Conservation (phyloP, 2,113 vertebrate genomes). For the Noctilio leporinus region DNA sequence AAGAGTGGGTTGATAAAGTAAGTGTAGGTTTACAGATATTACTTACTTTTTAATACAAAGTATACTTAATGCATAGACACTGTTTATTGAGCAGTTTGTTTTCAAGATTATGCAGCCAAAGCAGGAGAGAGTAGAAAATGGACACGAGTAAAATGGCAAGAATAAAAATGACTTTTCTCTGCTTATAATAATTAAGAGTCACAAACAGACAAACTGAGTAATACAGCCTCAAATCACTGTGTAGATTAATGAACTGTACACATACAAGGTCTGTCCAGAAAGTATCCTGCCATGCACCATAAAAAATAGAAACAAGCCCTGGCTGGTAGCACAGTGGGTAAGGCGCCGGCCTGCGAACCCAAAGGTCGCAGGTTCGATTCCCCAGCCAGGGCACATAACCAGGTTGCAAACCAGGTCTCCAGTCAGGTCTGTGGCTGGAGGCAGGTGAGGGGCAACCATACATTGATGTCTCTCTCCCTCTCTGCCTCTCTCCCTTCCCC, state of each 20-base stretch:
- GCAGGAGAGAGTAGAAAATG: background rate
- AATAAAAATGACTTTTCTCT: background rate
- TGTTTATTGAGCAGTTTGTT: background rate
- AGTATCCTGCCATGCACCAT: too few relatives aligned
- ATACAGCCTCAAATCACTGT: background rate
- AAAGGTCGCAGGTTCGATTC: too few relatives aligned
- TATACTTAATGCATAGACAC: background rate
- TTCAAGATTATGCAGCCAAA: background rate
- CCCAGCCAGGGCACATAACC: too few relatives aligned
- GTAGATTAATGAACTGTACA: background rate
- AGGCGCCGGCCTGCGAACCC: too few relatives aligned
- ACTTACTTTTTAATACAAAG: background rate
- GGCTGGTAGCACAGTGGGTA: too few relatives aligned
- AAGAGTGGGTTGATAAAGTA: background rate
- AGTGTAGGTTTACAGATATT: background rate
- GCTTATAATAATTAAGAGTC: background rate
- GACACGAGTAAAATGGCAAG: background rate
- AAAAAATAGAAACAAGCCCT: too few relatives aligned
- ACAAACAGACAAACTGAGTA: background rate
- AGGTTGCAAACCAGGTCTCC: too few relatives aligned
- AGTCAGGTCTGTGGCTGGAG: too few relatives aligned
- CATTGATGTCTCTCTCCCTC: too few relatives aligned
- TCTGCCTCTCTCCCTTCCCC: too few relatives aligned
- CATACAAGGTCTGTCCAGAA: too few relatives aligned
- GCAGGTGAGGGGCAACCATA: too few relatives aligned